These are phyloP conservation scores for Philhelius pedissequus DNA, from an alignment of 2,888 invertebrate genomes.

Conservation along the genomic window DNA sequence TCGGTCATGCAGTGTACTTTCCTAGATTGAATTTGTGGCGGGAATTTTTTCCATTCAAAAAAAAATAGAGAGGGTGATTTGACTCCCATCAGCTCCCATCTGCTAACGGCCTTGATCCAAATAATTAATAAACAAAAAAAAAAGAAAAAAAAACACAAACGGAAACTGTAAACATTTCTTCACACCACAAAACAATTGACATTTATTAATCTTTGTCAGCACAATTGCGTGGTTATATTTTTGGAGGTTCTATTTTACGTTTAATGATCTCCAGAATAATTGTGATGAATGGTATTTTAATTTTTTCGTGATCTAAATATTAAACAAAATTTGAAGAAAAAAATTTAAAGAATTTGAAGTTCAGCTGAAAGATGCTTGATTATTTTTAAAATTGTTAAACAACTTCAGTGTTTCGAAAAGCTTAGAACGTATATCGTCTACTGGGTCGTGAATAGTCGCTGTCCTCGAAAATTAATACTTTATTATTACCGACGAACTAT, in stretches of 20 bases:
- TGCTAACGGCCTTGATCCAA: not conserved
- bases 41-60: too few relatives aligned
- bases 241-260: not conserved
- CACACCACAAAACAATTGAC: slow-evolving; percentile 9
- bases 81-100: not conserved
- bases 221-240: not conserved
- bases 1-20: too few relatives aligned
- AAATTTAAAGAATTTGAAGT: not conserved
- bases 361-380: not conserved
- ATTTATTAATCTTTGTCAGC: slow-evolving; percentile 15
- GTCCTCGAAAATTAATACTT: not conserved
- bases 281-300: slow-evolving; percentile 16
- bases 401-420: not conserved
- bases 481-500: not conserved
- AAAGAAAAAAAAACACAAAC: not conserved
- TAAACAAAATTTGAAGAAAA: not conserved
- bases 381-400: not conserved
- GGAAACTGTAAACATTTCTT: not conserved
- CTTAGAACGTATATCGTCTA: not conserved
- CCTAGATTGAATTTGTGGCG: too few relatives aligned
- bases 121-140: not conserved
- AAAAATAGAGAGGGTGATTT: not conserved
- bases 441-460: too few relatives aligned
- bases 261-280: not conserved
- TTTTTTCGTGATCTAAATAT: slow-evolving; percentile 10